These are phyloP conservation scores for Octodonta nipae DNA, from an alignment of 2,888 invertebrate species.

Conservation along the genomic window DNA sequence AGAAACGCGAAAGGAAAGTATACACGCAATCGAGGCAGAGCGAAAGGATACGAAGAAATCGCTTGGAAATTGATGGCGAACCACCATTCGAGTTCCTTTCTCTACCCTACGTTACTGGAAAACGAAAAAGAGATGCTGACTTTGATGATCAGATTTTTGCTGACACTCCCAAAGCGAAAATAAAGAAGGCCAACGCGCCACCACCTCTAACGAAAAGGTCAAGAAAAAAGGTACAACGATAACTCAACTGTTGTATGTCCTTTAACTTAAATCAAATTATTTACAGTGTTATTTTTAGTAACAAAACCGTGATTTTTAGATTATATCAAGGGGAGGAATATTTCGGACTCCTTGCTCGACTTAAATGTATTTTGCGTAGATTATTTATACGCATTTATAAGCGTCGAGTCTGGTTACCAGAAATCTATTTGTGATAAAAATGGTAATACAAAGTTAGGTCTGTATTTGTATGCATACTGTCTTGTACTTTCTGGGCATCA, in stretches of 20 bases:
- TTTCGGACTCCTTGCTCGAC: too few species aligned
- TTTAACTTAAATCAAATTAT: too few species aligned
- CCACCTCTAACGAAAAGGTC: slow-evolving; percentile 7
- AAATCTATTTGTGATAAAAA: too few species aligned
- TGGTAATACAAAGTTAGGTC: too few species aligned
- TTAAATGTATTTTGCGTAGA: too few species aligned
- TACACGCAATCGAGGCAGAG: slow-evolving; percentile 30
- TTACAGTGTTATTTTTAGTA: too few species aligned
- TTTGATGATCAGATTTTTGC: slow-evolving; percentile 1
- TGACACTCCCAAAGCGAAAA: slow-evolving; percentile 25
- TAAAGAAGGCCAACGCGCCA: slow-evolving; percentile 22
- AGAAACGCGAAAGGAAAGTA: slow-evolving; percentile 14
- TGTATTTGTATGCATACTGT: too few species aligned
- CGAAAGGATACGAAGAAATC: slow-evolving; percentile 28
- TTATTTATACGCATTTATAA: too few species aligned
- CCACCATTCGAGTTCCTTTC: slow-evolving; percentile 19
- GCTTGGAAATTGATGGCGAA: slow-evolving; percentile 29
- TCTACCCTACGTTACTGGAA: slow-evolving; percentile 18
- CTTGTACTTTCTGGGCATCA: too few species aligned
- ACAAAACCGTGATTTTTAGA: too few species aligned
- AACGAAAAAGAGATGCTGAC: slow-evolving; percentile 15
- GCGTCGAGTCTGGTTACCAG: too few species aligned
- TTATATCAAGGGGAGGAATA: too few species aligned
- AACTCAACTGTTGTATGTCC: slow-evolving; percentile 4
- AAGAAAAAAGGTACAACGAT: slow-evolving; percentile 15